Evolutionary conservation across 1,140 invertebrate species (phyloP).

Genomic region (Lasioglossum albipes): DNA sequence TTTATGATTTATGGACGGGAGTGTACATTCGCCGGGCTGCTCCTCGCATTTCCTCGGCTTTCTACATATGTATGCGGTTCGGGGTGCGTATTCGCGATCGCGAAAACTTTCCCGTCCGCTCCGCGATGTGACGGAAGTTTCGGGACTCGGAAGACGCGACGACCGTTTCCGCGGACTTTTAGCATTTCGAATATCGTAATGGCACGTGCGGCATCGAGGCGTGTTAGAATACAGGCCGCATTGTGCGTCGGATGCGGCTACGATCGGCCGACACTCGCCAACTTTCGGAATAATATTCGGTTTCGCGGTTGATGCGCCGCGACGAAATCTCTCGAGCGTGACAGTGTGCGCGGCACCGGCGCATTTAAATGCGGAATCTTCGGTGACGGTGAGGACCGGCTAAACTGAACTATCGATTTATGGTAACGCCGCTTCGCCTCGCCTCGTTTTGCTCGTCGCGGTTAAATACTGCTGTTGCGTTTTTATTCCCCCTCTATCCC

Average conservation of each 20-base stretch:
- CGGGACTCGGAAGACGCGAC: background rate
- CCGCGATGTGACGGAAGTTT: background rate
- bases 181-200: slow-evolving; percentile 34
- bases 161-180: slow-evolving; percentile 15
- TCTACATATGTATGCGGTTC: background rate
- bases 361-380: slow-evolving; percentile 33
- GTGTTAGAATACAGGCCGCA: slow-evolving; percentile 19
- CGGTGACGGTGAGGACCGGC: slow-evolving; percentile 3
- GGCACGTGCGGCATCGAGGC: slow-evolving; percentile 34
- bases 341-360: background rate
- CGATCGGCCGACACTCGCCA: slow-evolving; percentile 9
- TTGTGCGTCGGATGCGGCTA: slow-evolving; percentile 15
- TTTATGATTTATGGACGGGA: no score
- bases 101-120: slow-evolving; percentile 13
- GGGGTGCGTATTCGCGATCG: background rate
- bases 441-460: background rate
- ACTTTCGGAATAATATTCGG: slow-evolving; percentile 50
- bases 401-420: slow-evolving; percentile 46
- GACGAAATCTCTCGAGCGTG: slow-evolving; percentile 2
- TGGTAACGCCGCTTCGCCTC: slow-evolving; percentile 32
- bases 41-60: background rate
- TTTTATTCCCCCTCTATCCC: no score
- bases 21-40: no score
- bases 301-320: slow-evolving; percentile 6
- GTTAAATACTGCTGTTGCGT: background rate